Conservation (phyloP, 2,797 vertebrate species). For the Oophaga sylvatica region DNA sequence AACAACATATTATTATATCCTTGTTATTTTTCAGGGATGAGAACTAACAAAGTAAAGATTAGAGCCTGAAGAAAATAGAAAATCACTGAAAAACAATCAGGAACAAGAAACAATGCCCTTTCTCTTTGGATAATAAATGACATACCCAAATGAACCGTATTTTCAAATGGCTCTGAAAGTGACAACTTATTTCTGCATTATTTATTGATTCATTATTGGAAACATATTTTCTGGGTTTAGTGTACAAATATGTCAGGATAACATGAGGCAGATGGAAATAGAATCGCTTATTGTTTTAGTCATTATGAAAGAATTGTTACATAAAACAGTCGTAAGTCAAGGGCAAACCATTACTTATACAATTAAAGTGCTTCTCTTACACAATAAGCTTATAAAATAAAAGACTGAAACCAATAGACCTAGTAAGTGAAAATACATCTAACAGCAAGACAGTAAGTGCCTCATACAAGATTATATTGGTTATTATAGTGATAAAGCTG, state of each 20-base stretch:
- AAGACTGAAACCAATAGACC: background rate
- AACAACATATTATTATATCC: no score
- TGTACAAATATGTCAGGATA: background rate
- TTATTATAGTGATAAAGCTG: background rate
- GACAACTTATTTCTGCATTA: background rate
- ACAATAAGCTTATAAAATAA: background rate
- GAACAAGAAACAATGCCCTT: no score
- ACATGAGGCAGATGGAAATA: background rate
- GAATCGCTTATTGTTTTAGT: background rate
- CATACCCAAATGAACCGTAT: no score
- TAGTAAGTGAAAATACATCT: background rate
- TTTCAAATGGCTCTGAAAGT: background rate
- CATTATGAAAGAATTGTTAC: conserved; percentile 5
- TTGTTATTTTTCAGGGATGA: no score
- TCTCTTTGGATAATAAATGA: no score
- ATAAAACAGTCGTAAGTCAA: background rate
- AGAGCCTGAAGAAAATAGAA: no score
- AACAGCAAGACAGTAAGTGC: background rate
- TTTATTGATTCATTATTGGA: conserved; percentile 1
- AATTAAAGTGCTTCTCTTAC: background rate
- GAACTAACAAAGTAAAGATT: no score
- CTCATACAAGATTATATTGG: background rate
- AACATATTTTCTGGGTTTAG: background rate
- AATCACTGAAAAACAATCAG: no score
- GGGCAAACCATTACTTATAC: background rate